phyloP scores from a whole-genome alignment of 2,797 vertebrate genomes.

The Miichthys miiuy region DNA sequence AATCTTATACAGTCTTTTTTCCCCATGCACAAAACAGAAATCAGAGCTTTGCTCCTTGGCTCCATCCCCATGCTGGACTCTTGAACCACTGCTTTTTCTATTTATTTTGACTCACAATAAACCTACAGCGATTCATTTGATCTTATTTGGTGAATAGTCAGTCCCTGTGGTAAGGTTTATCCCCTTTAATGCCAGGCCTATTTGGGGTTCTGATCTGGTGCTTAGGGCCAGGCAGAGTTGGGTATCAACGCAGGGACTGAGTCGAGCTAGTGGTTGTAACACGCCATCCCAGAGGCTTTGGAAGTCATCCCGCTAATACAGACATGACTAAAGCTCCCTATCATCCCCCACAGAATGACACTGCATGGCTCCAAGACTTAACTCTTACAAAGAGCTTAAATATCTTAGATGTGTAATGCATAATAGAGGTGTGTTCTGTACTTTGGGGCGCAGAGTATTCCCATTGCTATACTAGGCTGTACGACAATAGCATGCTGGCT shows the following conservation, averaged over 20 bases:
- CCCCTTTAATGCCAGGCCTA: conserved; percentile 79
- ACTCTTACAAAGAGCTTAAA: conserved; percentile 87
- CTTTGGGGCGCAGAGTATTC: conserved; percentile 75
- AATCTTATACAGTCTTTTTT: conserved; percentile 25
- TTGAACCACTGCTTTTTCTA: conserved; percentile 46
- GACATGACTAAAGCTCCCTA: conserved; percentile 86
- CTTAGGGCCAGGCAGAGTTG: conserved; percentile 75
- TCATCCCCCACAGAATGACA: conserved; percentile 85
- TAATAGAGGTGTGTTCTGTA: conserved; percentile 84
- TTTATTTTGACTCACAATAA: conserved; percentile 68
- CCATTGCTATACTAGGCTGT: conserved; percentile 59
- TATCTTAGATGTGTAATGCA: conserved; percentile 88
- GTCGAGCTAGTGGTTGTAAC: conserved; percentile 79
- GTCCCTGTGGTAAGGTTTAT: conserved; percentile 76
- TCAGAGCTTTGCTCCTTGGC: conserved; percentile 41
- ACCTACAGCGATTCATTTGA: conserved; percentile 65
- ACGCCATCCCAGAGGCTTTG: conserved; percentile 81
- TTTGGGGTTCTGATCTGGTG: conserved; percentile 81
- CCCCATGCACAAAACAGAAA: conserved; percentile 29
- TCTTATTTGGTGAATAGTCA: conserved; percentile 71
- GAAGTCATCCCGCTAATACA: conserved; percentile 86
- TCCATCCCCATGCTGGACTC: conserved; percentile 49
- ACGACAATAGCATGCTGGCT: conserved; percentile 67
- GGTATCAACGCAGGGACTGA: conserved; percentile 70
- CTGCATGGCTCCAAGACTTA: conserved; percentile 82